These are phyloP conservation scores for Gorsachius goisagi DNA, from an alignment of 2,113 vertebrate species.

Conservation along the genomic window DNA sequence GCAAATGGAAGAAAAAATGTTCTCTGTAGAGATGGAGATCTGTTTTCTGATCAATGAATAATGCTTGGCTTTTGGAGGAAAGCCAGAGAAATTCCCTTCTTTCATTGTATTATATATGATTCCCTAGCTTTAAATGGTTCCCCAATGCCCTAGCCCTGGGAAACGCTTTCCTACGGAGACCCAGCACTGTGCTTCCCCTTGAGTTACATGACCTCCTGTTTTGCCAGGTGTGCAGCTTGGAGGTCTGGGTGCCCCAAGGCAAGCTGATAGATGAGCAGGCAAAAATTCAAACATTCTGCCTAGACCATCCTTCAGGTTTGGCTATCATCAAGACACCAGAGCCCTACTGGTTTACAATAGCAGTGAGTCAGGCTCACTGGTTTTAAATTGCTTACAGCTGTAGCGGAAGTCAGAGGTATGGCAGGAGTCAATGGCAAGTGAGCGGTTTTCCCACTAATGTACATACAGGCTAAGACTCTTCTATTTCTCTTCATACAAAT, in stretches of 20 bases:
- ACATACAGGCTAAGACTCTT: background rate
- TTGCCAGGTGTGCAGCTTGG: background rate
- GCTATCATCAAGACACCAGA: background rate
- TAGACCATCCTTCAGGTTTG: background rate
- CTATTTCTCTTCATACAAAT: background rate
- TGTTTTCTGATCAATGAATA: constrained; percentile 50
- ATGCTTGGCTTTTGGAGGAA: constrained; percentile 27
- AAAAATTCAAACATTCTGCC: background rate
- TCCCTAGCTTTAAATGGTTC: background rate
- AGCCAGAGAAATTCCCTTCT: constrained; percentile 33
- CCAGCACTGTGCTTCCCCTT: background rate
- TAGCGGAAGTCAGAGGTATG: background rate
- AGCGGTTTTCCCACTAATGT: background rate
- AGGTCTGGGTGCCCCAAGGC: background rate
- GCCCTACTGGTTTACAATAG: background rate
- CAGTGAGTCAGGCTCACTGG: background rate
- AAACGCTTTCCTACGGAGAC: background rate
- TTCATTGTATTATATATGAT: background rate
- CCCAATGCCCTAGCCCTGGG: background rate
- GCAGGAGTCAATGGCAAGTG: background rate
- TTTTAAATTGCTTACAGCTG: background rate
- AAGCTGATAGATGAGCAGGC: background rate
- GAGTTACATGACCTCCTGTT: background rate
- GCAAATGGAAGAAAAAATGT: constrained; percentile 60
- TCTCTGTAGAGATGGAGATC: constrained; percentile 26